phyloP scores from a whole-genome alignment of 2,888 invertebrate species.

The Archips crataeganus region DNA sequence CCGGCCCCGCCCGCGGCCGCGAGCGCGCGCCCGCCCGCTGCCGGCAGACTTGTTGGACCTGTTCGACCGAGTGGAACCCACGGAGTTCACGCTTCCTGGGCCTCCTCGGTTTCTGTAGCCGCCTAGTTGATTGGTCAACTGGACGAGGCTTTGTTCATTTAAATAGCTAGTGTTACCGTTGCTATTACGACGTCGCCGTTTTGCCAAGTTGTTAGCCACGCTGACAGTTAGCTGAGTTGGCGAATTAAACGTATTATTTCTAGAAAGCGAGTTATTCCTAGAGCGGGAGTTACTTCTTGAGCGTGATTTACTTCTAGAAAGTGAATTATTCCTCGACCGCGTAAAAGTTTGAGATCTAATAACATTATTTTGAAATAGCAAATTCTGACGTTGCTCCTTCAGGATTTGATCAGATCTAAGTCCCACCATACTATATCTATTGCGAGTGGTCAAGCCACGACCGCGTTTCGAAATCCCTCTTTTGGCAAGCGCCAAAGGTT shows the following conservation, averaged over 20 bases:
- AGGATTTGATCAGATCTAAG: constrained; percentile 80
- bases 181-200: constrained; percentile 76
- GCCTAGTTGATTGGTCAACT: constrained; percentile 71
- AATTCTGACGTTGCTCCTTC: constrained; percentile 68
- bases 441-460: constrained; percentile 69
- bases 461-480: constrained; percentile 79
- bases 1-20: constrained; percentile 73
- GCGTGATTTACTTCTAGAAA: constrained; percentile 69
- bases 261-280: constrained; percentile 46
- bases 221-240: constrained; percentile 77
- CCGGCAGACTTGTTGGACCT: constrained; percentile 64
- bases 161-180: constrained; percentile 73
- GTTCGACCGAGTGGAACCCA: constrained; percentile 62
- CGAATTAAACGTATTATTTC: constrained; percentile 74
- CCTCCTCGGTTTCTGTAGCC: constrained; percentile 69
- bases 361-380: constrained; percentile 63
- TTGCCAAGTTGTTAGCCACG: constrained; percentile 77
- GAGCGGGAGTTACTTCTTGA: constrained; percentile 58
- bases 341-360: constrained; percentile 81
- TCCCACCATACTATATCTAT: constrained; percentile 74
- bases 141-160: constrained; percentile 72
- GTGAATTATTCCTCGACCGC: constrained; percentile 63
- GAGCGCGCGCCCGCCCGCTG: constrained; percentile 58
- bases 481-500: constrained; percentile 74
- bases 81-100: constrained; percentile 76